Conservation (phyloP, 2,888 invertebrate genomes). For the Saturnia pavonia region DNA sequence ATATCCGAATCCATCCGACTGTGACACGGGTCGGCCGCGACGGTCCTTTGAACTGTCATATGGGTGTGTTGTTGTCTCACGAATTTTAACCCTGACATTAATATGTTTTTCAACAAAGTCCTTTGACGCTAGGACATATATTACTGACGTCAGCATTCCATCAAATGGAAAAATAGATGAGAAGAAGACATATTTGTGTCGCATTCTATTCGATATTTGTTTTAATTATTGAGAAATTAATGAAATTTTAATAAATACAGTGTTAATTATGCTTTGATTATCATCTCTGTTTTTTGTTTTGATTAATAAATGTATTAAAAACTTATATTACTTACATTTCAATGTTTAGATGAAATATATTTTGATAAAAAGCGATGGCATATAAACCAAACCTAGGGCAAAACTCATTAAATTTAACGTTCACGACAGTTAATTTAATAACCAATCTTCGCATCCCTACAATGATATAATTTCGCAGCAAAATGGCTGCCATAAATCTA, state of each 20-base stretch:
- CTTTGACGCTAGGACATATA: background rate
- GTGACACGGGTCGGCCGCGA: conserved; percentile 38
- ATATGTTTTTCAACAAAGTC: background rate
- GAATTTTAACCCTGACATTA: conserved; percentile 8
- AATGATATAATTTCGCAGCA: conserved; percentile 47
- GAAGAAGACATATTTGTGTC: background rate
- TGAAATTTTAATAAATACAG: background rate
- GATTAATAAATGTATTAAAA: background rate
- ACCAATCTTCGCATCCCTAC: conserved; percentile 32
- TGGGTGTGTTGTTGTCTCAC: conserved; percentile 8
- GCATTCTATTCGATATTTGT: background rate
- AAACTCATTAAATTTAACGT: conserved; percentile 40
- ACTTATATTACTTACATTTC: background rate
- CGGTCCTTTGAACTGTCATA: conserved; percentile 37
- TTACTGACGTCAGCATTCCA: background rate
- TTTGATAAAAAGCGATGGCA: background rate
- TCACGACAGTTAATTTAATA: conserved; percentile 47
- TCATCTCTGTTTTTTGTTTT: background rate
- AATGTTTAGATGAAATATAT: background rate
- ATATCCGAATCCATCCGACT: conserved; percentile 30
- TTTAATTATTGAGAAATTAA: background rate
- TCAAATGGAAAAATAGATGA: background rate
- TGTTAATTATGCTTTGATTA: background rate
- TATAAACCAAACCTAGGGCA: background rate
- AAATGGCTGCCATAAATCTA: conserved; percentile 60